Conservation (phyloP, 2,797 vertebrate species). For the Bufotes viridis region DNA sequence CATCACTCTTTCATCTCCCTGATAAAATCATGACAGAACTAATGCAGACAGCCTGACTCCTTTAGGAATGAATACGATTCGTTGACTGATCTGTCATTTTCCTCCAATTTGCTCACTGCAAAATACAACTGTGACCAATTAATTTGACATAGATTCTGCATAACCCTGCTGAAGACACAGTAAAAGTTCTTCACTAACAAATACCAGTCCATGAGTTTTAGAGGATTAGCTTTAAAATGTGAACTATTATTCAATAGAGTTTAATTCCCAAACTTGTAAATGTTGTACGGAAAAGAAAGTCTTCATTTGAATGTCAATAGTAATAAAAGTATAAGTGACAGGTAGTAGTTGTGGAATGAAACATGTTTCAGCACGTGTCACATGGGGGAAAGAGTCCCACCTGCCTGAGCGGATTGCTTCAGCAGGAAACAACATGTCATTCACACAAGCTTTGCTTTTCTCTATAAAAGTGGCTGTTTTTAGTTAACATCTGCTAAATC, state of each 20-base stretch:
- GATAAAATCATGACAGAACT: no score
- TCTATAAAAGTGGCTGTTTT: not conserved
- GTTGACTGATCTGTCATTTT: no score
- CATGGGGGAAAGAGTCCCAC: constrained; percentile 45
- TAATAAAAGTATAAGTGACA: constrained; percentile 46
- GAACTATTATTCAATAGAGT: not conserved
- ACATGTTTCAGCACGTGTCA: constrained; percentile 43
- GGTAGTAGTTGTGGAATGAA: constrained; percentile 54
- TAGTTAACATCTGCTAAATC: not conserved
- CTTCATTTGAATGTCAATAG: not conserved
- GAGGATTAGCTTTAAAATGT: not conserved
- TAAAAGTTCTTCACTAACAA: no score
- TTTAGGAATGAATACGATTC: no score
- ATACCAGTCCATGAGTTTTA: no score
- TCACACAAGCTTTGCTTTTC: constrained; percentile 44
- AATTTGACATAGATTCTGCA: not conserved
- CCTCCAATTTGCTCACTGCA: no score
- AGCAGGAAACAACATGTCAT: constrained; percentile 42
- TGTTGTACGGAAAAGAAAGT: not conserved
- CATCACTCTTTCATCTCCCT: no score
- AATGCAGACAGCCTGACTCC: no score
- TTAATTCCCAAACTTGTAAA: not conserved
- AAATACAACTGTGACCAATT: no score
- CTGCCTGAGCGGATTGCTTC: constrained; percentile 38
- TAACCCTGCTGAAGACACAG: not conserved